Base-by-base conservation (phyloP, 2,888 invertebrate genomes). In the Philonicus albiceps region DNA sequence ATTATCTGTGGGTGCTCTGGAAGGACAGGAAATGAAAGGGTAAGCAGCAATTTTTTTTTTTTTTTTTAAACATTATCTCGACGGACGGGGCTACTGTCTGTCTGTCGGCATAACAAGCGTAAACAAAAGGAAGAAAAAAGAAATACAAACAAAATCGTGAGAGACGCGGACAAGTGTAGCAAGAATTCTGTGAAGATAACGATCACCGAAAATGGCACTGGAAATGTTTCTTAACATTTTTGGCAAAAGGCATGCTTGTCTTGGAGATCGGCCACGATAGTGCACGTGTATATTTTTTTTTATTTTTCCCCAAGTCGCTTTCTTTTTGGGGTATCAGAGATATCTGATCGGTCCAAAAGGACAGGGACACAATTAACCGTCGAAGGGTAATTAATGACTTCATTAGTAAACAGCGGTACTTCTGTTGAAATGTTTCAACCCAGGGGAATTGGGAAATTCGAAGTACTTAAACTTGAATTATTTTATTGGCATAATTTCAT, bases 21-120 rank as follows among this genome's bases (percentile, higher is more conserved):
- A 40, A 76, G 40, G 76, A 76, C 64, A 76, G 76, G 76, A 76
- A 76, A 76, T 37, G 76, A 76, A 76, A 76, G 37, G 40, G 34
- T 76, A 22, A 40, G 37, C 22, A 37, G 64, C 19, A 22, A 53
- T 53, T 53, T 53, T 53, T 53, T 53, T 5, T n/a, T 37, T 11
- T 43, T 40, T 13, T 43, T 37, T 43, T 53, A 19, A 53, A 64
- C 64, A 64, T 64, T 27, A 64, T 64, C 64, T 64, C 64, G 22
- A 76, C 19, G 40, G 34, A 19, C 37, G n/a, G 40, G 40, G 37
- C 76, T 76, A 76, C 76, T 76, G 76, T 76, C 76, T 76, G 34
- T 64, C 64, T 64, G 64, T 64, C 64, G 64, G 64, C 64, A 64
- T 8, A 64, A 19, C 19, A 64, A 64, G 27, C 3, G 8, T n/a